phyloP scores from a whole-genome alignment of 2,113 vertebrate species.

The Odontesthes bonariensis region DNA sequence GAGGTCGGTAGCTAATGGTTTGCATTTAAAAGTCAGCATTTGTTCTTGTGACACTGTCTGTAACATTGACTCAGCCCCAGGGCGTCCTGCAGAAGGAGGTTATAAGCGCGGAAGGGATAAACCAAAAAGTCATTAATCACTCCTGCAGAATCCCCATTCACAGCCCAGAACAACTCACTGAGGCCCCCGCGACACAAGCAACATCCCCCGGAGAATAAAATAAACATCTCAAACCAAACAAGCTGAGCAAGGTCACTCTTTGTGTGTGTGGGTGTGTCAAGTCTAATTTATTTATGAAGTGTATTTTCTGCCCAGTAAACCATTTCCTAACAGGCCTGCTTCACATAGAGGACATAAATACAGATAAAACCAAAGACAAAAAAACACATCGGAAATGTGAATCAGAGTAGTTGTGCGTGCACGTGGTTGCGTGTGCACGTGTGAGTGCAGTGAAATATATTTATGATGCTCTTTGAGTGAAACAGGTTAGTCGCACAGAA shows the following conservation, averaged over 20 bases:
- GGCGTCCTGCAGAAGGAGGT: neutral
- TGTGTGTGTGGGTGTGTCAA: constrained; percentile 28
- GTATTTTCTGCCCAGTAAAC: constrained; percentile 48
- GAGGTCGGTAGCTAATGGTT: too few species aligned
- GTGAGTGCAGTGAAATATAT: constrained; percentile 29
- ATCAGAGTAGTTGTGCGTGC: constrained; percentile 1
- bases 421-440: constrained; percentile 1
- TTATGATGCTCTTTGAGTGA: constrained; percentile 45
- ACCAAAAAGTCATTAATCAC: neutral
- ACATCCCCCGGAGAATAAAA: constrained; percentile 15
- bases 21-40: too few species aligned
- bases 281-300: constrained; percentile 35
- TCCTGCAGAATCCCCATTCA: neutral
- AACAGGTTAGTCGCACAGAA: constrained; percentile 31
- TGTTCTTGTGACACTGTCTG: neutral
- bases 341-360: constrained; percentile 31
- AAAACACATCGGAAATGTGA: constrained; percentile 21
- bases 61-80: neutral
- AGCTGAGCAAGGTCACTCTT: constrained; percentile 32
- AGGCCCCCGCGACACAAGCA: neutral
- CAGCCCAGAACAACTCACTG: neutral
- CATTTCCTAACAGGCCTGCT: constrained; percentile 29
- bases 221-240: constrained; percentile 4
- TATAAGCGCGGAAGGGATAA: neutral
- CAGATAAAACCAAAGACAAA: constrained; percentile 40